phyloP scores from a whole-genome alignment of 2,113 vertebrate species.

The Zootoca vivipara region DNA sequence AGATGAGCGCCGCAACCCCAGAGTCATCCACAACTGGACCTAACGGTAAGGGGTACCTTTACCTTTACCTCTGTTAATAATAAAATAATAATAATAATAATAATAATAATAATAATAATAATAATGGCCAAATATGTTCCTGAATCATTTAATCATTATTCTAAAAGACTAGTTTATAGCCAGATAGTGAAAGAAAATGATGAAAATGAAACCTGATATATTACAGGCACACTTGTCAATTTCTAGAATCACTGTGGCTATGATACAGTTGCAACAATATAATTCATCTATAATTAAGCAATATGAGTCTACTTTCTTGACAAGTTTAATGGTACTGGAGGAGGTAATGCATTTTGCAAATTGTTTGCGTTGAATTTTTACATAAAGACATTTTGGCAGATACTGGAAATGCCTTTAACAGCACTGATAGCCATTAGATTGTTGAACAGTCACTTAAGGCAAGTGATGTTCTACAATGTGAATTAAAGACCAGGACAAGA shows the following conservation, averaged over 20 bases:
- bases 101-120: too few relatives aligned
- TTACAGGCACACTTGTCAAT: slow-evolving; percentile 24
- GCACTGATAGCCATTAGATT: background rate
- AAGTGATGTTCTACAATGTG: slow-evolving; percentile 32
- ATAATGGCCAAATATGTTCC: slow-evolving; percentile 14
- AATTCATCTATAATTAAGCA: slow-evolving; percentile 50
- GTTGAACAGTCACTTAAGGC: background rate
- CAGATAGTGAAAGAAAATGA: slow-evolving; percentile 20
- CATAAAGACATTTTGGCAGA: slow-evolving; percentile 29
- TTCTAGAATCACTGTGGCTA: slow-evolving; percentile 3
- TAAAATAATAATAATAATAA: too few relatives aligned
- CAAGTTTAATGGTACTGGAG: background rate
- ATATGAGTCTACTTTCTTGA: slow-evolving; percentile 16
- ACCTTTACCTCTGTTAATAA: too few relatives aligned
- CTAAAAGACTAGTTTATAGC: slow-evolving; percentile 35
- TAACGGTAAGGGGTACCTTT: too few relatives aligned
- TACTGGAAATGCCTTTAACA: background rate
- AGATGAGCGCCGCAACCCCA: too few relatives aligned
- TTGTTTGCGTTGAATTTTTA: background rate
- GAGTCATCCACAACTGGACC: too few relatives aligned
- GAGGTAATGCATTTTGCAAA: slow-evolving; percentile 28
- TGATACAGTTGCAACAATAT: slow-evolving; percentile 24
- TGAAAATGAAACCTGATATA: slow-evolving; percentile 46
- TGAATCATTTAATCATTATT: slow-evolving; percentile 43
- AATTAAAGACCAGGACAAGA: slow-evolving; percentile 16